Base-by-base conservation (phyloP, 2,888 invertebrate species). In the Desoria tigrina region DNA sequence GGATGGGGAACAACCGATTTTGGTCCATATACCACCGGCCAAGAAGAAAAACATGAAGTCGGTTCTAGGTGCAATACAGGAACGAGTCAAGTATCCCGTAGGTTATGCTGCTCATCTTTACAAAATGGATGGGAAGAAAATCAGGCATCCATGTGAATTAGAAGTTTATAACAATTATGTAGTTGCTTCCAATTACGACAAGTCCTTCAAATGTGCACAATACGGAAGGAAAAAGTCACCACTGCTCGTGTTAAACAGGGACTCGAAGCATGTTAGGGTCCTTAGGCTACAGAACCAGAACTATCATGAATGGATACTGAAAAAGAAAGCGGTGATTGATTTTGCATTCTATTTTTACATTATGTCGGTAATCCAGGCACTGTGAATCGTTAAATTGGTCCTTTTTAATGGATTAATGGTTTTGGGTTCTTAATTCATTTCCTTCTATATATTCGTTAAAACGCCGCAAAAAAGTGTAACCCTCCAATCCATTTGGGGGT, bases 161-260 rank as follows among this genome's bases (percentile, higher is more conserved):
- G 74, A 75, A 67, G 73, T 74, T 73, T 76, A 76, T 54, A 72
- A 71, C 28, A 75, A 75, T 61, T 76, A 76, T 39, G 75, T 76
- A 0, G 74, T 76, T 0, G 74, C 74, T 7, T 71, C 74, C 2
- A 76, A 73, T 63, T 71, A 73, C 42, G 74, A 76, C 11, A 74
- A 74, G 49, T 53, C 54, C 56, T 72, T 70, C 54, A 74, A 74
- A 57, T 71, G 71, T 62, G 74, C 71, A 9, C 65, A 69, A 26
- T 76, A 76, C 42, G 74, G 73, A 16, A 66, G 73, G 42, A 73
- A 63, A 56, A 60, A 69, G 37, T 72, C 69, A 24, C 74, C 74
- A 1, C 62, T 76, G 0, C 57, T 76, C 4, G 73, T 75, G 7
- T 68, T 76, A n/a, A 71, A 71, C 23, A 61, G 67, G 27, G 73